phyloP scores from a whole-genome alignment of 2,797 vertebrate genomes.

The Poecilia gillii region DNA sequence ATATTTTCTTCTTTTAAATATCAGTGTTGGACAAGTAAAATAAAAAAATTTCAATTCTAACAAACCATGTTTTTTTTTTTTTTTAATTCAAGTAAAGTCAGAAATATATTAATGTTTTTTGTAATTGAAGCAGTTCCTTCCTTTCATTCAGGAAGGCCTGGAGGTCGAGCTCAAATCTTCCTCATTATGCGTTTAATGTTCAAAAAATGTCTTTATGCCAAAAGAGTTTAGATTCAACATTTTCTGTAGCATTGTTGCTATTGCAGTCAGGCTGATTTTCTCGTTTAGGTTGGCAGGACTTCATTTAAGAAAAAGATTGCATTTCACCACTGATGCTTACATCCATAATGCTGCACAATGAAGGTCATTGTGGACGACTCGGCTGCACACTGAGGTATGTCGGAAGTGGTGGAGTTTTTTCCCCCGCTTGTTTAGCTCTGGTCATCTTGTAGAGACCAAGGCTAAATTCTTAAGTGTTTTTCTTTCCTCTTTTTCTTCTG shows the following conservation, averaged over 20 bases:
- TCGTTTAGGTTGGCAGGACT: constrained; percentile 12
- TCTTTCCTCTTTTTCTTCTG: constrained; percentile 3
- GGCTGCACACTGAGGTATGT: background rate
- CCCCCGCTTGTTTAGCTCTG: background rate
- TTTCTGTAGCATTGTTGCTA: constrained; percentile 21
- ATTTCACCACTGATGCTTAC: constrained; percentile 5
- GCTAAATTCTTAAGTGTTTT: constrained; percentile 1
- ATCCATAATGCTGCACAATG: background rate
- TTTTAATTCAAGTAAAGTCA: background rate
- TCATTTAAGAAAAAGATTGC: background rate
- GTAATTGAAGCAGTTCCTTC: background rate
- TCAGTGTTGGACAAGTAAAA: background rate
- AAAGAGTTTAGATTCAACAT: background rate
- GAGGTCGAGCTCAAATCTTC: background rate
- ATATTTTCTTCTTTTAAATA: background rate
- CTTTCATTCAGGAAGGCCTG: background rate
- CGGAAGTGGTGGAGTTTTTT: background rate
- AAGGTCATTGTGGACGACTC: background rate
- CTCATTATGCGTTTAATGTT: background rate
- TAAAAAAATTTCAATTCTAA: no score
- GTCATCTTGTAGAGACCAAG: constrained; percentile 28
- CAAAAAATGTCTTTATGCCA: background rate
- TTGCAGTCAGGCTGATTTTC: constrained; percentile 37
- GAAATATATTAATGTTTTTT: background rate
- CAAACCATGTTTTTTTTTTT: background rate